These are phyloP conservation scores for Pissodes strobi DNA, from an alignment of 1,140 invertebrate genomes.

Conservation along the genomic window DNA sequence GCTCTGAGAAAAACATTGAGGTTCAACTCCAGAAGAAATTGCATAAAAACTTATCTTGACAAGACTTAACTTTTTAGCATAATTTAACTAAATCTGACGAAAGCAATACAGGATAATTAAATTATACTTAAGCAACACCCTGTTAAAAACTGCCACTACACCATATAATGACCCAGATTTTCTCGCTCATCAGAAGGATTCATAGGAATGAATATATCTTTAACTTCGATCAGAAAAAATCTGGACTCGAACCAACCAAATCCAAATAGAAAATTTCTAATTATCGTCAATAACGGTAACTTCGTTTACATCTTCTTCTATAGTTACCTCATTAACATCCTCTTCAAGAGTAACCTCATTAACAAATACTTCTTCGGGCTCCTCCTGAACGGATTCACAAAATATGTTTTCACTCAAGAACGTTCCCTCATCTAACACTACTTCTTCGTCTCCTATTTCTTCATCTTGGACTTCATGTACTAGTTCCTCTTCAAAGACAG, in stretches of 20 bases:
- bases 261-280: not conserved
- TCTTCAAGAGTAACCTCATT: conserved; percentile 51
- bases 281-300: conserved; percentile 30
- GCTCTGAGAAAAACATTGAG: no score
- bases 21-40: no score
- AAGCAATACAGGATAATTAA: no score
- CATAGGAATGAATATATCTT: no score
- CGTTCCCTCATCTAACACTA: conserved; percentile 29
- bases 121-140: no score
- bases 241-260: not conserved
- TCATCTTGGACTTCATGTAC: conserved; percentile 33
- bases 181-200: no score
- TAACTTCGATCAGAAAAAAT: no score
- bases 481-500: conserved; percentile 33
- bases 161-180: no score
- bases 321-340: conserved; percentile 47
- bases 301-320: conserved; percentile 41
- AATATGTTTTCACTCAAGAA: conserved; percentile 46
- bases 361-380: conserved; percentile 47
- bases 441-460: conserved; percentile 25
- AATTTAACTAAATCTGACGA: no score
- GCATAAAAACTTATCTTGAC: no score
- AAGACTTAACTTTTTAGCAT: no score
- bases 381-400: conserved; percentile 36
- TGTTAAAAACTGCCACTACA: no score